Conservation (phyloP, 2,888 invertebrate species). For the Sesia apiformis region DNA sequence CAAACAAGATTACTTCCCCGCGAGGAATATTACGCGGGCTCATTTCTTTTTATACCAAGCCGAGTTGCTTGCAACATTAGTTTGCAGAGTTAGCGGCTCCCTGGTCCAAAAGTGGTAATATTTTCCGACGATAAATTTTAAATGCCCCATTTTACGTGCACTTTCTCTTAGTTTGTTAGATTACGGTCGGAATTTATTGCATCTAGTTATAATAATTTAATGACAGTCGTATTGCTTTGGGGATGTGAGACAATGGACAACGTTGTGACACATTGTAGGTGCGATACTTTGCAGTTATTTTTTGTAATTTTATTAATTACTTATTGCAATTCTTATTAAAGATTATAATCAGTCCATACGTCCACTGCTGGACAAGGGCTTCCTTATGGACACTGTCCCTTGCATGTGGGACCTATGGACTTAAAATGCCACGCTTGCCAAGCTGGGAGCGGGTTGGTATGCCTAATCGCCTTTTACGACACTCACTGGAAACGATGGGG, state of each 20-base stretch:
- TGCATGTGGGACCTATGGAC: no score
- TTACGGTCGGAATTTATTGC: constrained; percentile 49
- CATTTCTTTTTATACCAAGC: constrained; percentile 43
- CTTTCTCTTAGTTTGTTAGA: constrained; percentile 56
- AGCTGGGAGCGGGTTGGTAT: no score
- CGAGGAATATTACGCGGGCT: constrained; percentile 30
- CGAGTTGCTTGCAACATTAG: constrained; percentile 49
- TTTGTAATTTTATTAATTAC: no score
- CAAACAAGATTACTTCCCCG: constrained; percentile 32
- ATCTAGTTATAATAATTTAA: constrained; percentile 35
- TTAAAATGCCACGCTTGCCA: no score
- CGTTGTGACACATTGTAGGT: constrained; percentile 13
- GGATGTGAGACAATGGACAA: constrained; percentile 2
- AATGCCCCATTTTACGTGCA: constrained; percentile 53
- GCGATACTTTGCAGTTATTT: background rate
- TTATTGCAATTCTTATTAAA: no score
- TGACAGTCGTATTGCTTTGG: constrained; percentile 20
- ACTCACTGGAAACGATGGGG: no score
- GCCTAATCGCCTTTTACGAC: no score
- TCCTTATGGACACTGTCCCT: no score
- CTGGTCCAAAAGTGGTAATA: constrained; percentile 52
- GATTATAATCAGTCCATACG: no score
- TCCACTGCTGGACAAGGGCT: no score
- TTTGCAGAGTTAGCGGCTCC: constrained; percentile 42
- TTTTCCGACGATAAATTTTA: constrained; percentile 63